A percentile compares a stretch with the other conserved stretches of the same genome.
Conservation (phyloP, 1,140 invertebrate species). For the Heterodera schachtii region DNA sequence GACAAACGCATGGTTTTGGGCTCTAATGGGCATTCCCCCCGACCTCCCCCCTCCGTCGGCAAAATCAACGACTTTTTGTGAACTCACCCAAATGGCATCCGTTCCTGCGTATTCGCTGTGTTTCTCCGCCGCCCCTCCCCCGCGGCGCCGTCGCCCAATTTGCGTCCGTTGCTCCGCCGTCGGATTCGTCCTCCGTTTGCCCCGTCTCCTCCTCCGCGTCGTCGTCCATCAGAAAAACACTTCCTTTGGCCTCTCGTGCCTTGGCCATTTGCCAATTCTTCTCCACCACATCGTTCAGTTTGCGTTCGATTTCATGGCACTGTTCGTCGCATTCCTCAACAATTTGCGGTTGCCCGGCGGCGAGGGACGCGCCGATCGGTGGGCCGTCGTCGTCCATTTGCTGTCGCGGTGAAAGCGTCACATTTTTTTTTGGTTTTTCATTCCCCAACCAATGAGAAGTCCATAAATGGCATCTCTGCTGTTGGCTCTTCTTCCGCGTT, state of each 20-base stretch:
- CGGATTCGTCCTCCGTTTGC: not conserved
- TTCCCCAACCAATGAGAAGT: not conserved
- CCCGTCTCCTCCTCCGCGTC: constrained; percentile 1
- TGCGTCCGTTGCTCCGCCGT: not conserved
- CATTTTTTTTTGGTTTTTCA: not conserved
- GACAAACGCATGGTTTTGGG: not conserved
- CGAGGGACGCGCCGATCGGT: not conserved
- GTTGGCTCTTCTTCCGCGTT: not conserved
- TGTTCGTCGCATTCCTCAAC: constrained; percentile 21
- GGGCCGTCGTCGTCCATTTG: constrained; percentile 8
- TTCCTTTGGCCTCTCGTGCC: not conserved
- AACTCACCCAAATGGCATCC: constrained; percentile 7
- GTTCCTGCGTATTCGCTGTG: not conserved
- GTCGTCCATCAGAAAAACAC: not conserved
- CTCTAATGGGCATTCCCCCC: not conserved
- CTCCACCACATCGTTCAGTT: constrained; percentile 21
- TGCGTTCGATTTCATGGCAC: constrained; percentile 28
- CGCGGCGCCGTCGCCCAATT: constrained; percentile 6
- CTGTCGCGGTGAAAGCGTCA: not conserved
- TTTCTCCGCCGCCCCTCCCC: not conserved
- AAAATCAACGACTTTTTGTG: not conserved
- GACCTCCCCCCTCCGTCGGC: not conserved
- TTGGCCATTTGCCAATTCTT: not conserved
- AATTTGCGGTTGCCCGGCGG: not conserved
- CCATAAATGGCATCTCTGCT: not conserved